A percentile compares a stretch with the other conserved stretches of the same genome.
Evolutionary conservation across 1,140 invertebrate genomes (phyloP).

Genomic region (Mactra quadrangularis): DNA sequence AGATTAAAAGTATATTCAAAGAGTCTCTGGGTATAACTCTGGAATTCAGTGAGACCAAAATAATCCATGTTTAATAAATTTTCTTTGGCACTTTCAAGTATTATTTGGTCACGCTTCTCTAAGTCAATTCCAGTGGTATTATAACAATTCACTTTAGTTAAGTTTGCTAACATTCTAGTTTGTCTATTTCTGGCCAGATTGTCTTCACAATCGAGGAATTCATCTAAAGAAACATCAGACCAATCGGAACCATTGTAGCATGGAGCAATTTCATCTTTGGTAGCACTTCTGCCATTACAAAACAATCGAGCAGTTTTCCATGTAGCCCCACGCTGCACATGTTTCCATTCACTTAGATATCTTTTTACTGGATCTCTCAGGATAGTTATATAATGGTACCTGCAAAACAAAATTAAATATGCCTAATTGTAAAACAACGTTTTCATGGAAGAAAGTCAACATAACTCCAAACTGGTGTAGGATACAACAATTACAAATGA

Average conservation of each 20-base stretch:
- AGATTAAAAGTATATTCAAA: constrained; percentile 99
- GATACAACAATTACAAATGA: no score
- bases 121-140: constrained; percentile 90
- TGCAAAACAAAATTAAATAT: constrained; percentile 82
- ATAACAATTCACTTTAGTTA: constrained; percentile 97
- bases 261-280: constrained; percentile 86
- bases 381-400: constrained; percentile 98
- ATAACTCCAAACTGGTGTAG: no score
- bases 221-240: constrained; percentile 88
- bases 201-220: constrained; percentile 94
- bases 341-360: constrained; percentile 96
- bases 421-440: no score
- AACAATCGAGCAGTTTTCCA: constrained; percentile 87
- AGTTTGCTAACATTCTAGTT: constrained; percentile 96
- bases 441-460: no score
- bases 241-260: constrained; percentile 86
- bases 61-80: constrained; percentile 98
- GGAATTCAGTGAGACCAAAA: constrained; percentile 98
- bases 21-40: constrained; percentile 96
- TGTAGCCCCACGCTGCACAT: constrained; percentile 98
- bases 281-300: constrained; percentile 89
- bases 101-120: constrained; percentile 88
- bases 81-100: constrained; percentile 96
- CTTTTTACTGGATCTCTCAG: constrained; percentile 95
- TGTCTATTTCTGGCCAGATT: constrained; percentile 98